These are phyloP conservation scores for Oostethus manadensis DNA, from an alignment of 2,113 vertebrate species.

Conservation along the genomic window DNA sequence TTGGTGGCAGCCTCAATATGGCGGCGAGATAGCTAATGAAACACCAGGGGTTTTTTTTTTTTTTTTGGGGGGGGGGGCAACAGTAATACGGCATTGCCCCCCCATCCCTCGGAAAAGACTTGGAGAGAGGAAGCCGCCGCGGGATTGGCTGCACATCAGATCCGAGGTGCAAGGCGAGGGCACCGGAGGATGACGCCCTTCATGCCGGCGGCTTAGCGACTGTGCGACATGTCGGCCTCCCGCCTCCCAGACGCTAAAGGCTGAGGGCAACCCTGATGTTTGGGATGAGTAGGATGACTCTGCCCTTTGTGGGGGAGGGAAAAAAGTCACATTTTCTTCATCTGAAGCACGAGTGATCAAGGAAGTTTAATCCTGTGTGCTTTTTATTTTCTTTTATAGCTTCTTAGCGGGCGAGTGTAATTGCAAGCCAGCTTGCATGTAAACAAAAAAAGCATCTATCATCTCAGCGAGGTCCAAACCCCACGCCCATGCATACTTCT, in stretches of 20 bases:
- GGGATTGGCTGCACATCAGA: constrained; percentile 57
- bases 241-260: background rate
- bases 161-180: constrained; percentile 49
- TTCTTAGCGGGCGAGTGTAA: background rate
- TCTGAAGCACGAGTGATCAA: background rate
- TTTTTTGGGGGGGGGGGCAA: constrained; percentile 62
- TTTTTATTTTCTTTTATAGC: background rate
- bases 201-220: constrained; percentile 24
- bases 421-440: background rate
- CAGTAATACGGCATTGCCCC: constrained; percentile 59
- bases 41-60: constrained; percentile 46
- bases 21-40: constrained; percentile 71
- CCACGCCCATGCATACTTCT: constrained; percentile 6
- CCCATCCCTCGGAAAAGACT: constrained; percentile 29
- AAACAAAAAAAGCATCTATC: constrained; percentile 6
- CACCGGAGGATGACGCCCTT: constrained; percentile 35
- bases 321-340: background rate
- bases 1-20: constrained; percentile 54
- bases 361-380: constrained; percentile 1
- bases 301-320: background rate
- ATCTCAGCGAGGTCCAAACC: background rate
- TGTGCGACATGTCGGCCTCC: constrained; percentile 26
- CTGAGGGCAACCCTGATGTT: constrained; percentile 5
- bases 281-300: background rate
- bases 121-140: constrained; percentile 47